Percentiles rank a stretch among this genome's conserved stretches.
Conservation (phyloP, 2,888 invertebrate species). For the Willowsia nigromaculata region DNA sequence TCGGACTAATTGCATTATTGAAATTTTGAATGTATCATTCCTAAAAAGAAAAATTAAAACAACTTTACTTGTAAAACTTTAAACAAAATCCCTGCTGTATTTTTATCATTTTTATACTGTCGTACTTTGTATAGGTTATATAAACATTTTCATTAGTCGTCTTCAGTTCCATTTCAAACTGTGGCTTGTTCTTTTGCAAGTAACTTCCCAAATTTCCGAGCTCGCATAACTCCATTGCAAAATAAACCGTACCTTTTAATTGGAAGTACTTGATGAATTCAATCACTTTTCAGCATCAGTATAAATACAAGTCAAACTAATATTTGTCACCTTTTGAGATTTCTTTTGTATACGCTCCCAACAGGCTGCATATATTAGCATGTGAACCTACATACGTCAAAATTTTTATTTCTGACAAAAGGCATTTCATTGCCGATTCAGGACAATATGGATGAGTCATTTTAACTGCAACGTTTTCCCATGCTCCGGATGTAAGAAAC, state of each 20-base stretch:
- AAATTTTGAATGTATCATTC: not conserved
- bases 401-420: constrained; percentile 34
- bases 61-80: no score
- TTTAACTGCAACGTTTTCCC: constrained; percentile 40
- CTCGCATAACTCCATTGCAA: constrained; percentile 27
- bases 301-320: no score
- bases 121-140: not conserved
- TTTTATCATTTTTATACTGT: no score
- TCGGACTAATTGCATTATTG: not conserved
- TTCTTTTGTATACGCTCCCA: constrained; percentile 55
- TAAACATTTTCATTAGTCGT: not conserved
- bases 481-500: not conserved
- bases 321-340: constrained; percentile 31
- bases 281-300: not conserved
- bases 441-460: constrained; percentile 10
- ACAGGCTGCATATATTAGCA: constrained; percentile 13
- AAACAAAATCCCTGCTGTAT: no score
- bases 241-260: constrained; percentile 9
- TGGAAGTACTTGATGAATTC: not conserved
- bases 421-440: constrained; percentile 14
- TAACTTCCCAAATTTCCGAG: constrained; percentile 1
- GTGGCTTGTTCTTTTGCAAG: not conserved
- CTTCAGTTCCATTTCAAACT: not conserved
- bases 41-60: no score
- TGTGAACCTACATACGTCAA: constrained; percentile 44